Evolutionary conservation across 1,140 invertebrate genomes (phyloP), one percentile per base, ranked within the genome.

Genomic region (Sminthurinus signatus): DNA sequence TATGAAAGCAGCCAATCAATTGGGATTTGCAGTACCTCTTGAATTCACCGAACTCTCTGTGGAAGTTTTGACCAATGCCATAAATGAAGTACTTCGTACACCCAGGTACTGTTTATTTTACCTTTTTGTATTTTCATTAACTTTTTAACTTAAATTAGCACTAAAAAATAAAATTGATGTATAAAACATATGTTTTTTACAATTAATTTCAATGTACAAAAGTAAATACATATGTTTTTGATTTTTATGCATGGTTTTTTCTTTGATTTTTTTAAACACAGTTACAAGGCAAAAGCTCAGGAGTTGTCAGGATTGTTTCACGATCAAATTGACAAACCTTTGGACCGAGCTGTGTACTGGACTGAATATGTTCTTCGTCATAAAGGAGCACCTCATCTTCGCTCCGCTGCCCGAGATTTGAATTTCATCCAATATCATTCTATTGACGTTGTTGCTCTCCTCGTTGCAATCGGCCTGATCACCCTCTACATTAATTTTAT

Each of bases 271-370:
- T 1, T 48, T 57, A n/a, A 1, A 5, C 39, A 1, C 76, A 82
- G 80, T 58, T 80, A 79, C 74, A 73, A 73, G 21, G 28, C 75
- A 50, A 78, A 76, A 36, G 80, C 79, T 0, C 74, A 76, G 17
- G 73, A 69, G 29, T 73, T 84, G n/a, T 85, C 85, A 10, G 75
- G 73, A 50, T 78, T 83, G 23, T 85, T 85, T 74, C 75, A 78
- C 19, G 87, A 90, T 75, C 79, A 84, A 48, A 81, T 80, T 12
- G 69, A 77, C 17, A 74, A 74, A 1, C 83, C 86, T 0, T 61
- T 87, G 63, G 81, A 87, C 19, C 82, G 81, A 0, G 84, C 84
- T 0, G 77, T 85, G 0, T 88, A 81, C 75, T 88, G 86, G 84
- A 78, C 81, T 0, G 87, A 89, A 72, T 83, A 87, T 64, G 78